Base-by-base conservation (phyloP, 2,797 vertebrate genomes). In the Onychomys torridus region DNA sequence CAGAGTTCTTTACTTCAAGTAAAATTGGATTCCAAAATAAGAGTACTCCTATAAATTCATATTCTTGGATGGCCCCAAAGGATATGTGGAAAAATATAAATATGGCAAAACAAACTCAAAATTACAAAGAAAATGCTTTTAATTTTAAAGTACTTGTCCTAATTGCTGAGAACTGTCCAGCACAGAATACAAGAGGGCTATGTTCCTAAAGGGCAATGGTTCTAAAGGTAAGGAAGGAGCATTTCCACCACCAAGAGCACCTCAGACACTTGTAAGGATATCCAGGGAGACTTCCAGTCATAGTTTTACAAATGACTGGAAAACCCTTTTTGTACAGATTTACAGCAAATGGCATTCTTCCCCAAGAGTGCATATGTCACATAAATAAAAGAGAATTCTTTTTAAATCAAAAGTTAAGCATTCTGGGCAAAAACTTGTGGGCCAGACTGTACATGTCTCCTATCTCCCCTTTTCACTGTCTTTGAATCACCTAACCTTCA, bases 1-100 rank as follows among this genome's bases (percentile, higher is more conserved):
- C 59, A 49, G 43, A 46, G 25, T 46, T 93, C 49, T 94, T 78
- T 71, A 95, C 25, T 57, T 96, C 67, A 57, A 73, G 37, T 86
- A 93, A 90, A 96, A 95, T 55, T 83, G 37, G 81, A 71, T 76
- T 87, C 76, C 57, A 95, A n/a, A 89, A 37, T 40, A 97, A 95
- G 9, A 93, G 1, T 76, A 92, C 12, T 69, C 90, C 52, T 85
- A 89, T 71, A 73, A 89, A 96, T 23, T 78, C 3, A 3, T 73
- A 32, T 69, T 69, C 65, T 69, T 69, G 34, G 55, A 8, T 96
- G 34, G 55, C 89, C 73, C 79, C 90, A 95, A 83, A 94, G n/a
- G 29, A 95, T 59, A 52, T 34, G 4, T 6, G 6, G 16, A 89
- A 43, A 89, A 93, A 94, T 85, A 82, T 76, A 75, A 89, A 82